phyloP scores from a whole-genome alignment of 2,113 vertebrate genomes.

The Erpornis zantholeuca region DNA sequence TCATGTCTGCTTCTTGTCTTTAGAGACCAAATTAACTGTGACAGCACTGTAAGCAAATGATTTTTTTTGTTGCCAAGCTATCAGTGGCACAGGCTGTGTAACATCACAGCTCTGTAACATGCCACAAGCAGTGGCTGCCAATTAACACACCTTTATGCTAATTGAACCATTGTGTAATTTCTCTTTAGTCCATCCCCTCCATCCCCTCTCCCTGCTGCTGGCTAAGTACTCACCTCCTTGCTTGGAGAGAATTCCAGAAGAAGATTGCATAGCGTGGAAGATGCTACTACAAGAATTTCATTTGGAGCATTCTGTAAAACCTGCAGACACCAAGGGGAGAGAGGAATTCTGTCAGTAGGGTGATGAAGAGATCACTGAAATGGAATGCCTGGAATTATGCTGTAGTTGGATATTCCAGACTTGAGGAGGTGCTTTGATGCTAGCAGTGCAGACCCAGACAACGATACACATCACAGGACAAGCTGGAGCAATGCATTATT shows the following conservation, averaged over 20 bases:
- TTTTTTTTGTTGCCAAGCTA: neutral
- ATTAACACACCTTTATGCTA: neutral
- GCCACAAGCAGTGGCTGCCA: neutral
- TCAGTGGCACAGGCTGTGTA: neutral
- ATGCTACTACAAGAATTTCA: constrained; percentile 96
- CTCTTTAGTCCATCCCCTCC: neutral
- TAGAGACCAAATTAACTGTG: neutral
- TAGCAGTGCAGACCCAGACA: neutral
- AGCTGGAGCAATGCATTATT: neutral
- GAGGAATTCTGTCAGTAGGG: neutral
- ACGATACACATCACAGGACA: neutral
- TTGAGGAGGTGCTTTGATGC: neutral
- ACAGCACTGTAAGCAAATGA: neutral
- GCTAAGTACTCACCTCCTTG: constrained; percentile 88
- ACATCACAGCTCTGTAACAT: neutral
- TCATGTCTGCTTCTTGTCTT: neutral
- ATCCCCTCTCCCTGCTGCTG: neutral
- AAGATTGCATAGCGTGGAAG: constrained; percentile 97
- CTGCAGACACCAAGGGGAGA: constrained; percentile 64
- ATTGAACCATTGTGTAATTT: neutral
- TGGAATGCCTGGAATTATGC: neutral
- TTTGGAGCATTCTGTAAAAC: constrained; percentile 97
- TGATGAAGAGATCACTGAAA: neutral
- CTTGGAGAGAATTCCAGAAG: constrained; percentile 98
- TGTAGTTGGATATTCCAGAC: neutral